Percentiles rank a stretch among this genome's conserved stretches.
Conservation (phyloP, 2,113 vertebrate genomes). For the Balaeniceps rex region DNA sequence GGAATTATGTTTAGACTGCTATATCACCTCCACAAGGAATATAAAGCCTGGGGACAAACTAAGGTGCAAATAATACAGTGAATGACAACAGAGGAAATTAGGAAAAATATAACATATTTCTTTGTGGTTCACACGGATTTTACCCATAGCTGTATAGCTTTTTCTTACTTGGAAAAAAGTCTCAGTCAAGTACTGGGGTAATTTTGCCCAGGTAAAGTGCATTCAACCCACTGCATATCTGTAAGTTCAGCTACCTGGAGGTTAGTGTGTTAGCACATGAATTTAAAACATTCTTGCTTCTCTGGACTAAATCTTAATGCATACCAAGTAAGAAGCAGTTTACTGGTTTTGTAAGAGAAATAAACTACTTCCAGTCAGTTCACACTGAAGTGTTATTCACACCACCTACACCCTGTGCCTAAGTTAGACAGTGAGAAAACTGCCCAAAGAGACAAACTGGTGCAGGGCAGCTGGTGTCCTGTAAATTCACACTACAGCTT, state of each 20-base stretch:
- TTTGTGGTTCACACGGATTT: not conserved
- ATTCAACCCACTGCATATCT: not conserved
- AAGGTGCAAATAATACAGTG: not conserved
- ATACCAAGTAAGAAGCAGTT: conserved; percentile 9
- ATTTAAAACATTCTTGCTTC: not conserved
- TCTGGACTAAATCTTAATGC: not conserved
- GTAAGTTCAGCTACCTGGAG: not conserved
- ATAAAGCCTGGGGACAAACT: not conserved
- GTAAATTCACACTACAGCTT: not conserved
- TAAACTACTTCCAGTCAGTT: conserved; percentile 29
- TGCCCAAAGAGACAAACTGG: conserved; percentile 54
- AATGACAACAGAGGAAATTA: not conserved
- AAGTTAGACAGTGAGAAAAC: conserved; percentile 52
- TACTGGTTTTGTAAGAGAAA: conserved; percentile 8
- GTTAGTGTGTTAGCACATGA: not conserved
- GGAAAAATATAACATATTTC: not conserved
- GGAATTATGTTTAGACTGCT: not conserved
- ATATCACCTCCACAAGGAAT: not conserved
- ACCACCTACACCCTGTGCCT: conserved; percentile 54
- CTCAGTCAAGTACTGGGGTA: not conserved
- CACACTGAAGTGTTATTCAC: conserved; percentile 29
- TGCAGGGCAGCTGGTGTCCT: conserved; percentile 35
- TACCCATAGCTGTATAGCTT: not conserved
- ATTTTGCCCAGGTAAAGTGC: not conserved
- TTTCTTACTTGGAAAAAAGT: not conserved